Base-by-base conservation (phyloP, 2,888 invertebrate species). In the Sepiola atlantica region DNA sequence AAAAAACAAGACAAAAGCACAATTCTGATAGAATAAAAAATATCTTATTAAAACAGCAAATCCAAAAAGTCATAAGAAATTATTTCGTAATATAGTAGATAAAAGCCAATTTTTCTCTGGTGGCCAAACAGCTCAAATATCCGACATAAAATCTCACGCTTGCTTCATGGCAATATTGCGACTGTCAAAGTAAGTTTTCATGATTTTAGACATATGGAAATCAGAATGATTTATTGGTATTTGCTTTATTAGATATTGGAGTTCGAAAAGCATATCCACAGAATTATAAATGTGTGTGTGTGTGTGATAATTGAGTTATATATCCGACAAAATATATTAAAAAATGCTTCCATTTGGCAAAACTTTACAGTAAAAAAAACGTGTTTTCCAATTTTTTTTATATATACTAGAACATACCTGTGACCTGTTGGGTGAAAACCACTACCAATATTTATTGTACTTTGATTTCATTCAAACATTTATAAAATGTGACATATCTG, bases 101-200 rank as follows among this genome's bases (percentile, higher is more conserved):
- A 77, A 77, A 61, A 77, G 77, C 10, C n/a, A n/a, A 77, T 77
- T n/a, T 77, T 77, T 61, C 24, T n/a, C n/a, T n/a, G 77, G 28
- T 77, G 77, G 10, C 12, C 77, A 1, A 77, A n/a, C 28, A n/a
- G 14, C 28, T 77, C 77, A n/a, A 77, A 77, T 14, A 77, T 57
- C 57, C 24, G 57, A 6, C 57, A 16, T 20, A 16, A 77, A 77
- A n/a, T 18, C n/a, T 77, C 77, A 77, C 14, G 77, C 77, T 77
- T n/a, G n/a, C 14, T 77, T 77, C n/a, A 77, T 77, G 12, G 28
- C 61, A n/a, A 0, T 77, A n/a, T 77, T 77, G 12, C 6, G 16
- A 10, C 24, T 92, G 54, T 92, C 35, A 54, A 92, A 35, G 92
- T 54, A 28, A 54, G n/a, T 92, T 92, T 92, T 92, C 92, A 92